Conservation (phyloP, 1,140 invertebrate genomes). For the Triops longicaudatus region DNA sequence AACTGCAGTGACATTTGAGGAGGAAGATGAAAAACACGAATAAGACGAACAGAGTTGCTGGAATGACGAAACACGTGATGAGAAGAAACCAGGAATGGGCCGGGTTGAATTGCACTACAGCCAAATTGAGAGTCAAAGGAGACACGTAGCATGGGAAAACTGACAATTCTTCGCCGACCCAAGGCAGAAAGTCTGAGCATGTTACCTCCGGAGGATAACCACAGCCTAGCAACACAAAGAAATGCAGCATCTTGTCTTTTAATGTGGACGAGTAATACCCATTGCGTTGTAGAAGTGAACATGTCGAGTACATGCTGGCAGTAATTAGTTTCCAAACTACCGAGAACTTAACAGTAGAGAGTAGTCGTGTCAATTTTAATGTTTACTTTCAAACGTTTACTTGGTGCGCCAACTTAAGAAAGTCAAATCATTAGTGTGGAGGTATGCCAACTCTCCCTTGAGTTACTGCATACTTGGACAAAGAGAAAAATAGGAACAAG, state of each 20-base stretch:
- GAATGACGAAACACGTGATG: conserved; percentile 15
- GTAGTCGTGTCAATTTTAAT: too few relatives aligned
- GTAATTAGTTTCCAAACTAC: too few relatives aligned
- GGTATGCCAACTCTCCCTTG: too few relatives aligned
- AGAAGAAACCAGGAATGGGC: conserved; percentile 13
- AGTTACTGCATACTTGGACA: too few relatives aligned
- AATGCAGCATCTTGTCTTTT: background rate
- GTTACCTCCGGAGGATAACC: conserved; percentile 20
- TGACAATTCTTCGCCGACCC: background rate
- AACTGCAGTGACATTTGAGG: background rate
- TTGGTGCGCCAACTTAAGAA: too few relatives aligned
- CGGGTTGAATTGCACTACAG: conserved; percentile 18
- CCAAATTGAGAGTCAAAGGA: background rate
- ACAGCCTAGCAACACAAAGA: conserved; percentile 8
- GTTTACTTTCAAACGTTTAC: too few relatives aligned
- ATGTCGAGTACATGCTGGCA: too few relatives aligned
- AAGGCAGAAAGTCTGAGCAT: conserved; percentile 17
- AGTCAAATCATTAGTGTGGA: too few relatives aligned
- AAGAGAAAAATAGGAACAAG: too few relatives aligned
- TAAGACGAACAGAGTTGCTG: conserved; percentile 16
- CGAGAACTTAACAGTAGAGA: too few relatives aligned
- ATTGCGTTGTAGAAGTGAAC: too few relatives aligned
- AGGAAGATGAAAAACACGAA: conserved; percentile 16
- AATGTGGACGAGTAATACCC: background rate
- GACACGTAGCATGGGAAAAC: conserved; percentile 23